Evolutionary conservation across 2,888 invertebrate species (phyloP), one percentile per base, ranked within the genome.

Genomic region (Hipparchia sbordonii): DNA sequence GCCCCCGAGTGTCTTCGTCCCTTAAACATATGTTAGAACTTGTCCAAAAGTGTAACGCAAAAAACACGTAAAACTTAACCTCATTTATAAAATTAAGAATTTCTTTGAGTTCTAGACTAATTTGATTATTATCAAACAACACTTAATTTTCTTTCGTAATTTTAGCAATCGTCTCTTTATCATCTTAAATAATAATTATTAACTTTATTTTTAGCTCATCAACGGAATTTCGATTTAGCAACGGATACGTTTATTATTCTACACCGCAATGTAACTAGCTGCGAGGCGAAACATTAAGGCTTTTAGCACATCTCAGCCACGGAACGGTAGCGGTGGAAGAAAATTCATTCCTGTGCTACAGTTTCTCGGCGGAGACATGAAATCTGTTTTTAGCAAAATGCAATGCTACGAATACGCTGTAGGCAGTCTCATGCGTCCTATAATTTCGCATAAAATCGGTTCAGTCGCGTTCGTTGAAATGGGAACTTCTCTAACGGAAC

Each of bases 321-420:
- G 39, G 39, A 39, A 39, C 39, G 3, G 39, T 39, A 39, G 39
- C 39, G 39, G 39, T 39, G 39, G 3, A 39, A 39, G 39, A 5
- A 2, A 39, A 39, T 39, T 39, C 39, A 39, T 39, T 39, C 5
- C 39, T 5, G 39, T 39, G 39, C 39, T 39, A 39, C 39, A 5
- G 39, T 39, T 39, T 39, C 39, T 39, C 39, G 39, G 5, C 39
- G 39, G 39, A 39, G 39, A 39, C 39, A 5, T 39, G 10, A 39
- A 10, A 62, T 62, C 46, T 33, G 45, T 46, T 46, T 6, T 62
- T 62, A 62, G 62, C 62, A 46, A 62, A 46, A 62, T 62, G 62
- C 62, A 62, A 62, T 62, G 62, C 62, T 13, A 62, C 13, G 62
- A 46, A 46, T 45, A 13, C 46, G n/a, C 62, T 46, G 62, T 23